Percentiles rank a stretch among this genome's conserved stretches.
phyloP scores from a whole-genome alignment of 2,888 invertebrate genomes.

The Parnassius mnemosyne region DNA sequence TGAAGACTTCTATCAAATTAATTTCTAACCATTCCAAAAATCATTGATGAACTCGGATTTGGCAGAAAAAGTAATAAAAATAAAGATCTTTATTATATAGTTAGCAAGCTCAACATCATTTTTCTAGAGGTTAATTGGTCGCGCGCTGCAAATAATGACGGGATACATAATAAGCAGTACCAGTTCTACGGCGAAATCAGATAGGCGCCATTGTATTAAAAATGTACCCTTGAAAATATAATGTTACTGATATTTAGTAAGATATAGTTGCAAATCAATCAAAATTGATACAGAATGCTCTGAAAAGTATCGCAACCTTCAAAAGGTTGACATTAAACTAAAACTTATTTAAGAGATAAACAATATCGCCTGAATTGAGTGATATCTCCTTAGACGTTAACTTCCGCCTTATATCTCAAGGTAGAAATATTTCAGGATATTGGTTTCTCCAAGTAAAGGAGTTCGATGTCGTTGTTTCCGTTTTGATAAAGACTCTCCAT shows the following conservation, averaged over 20 bases:
- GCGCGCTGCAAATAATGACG: slow-evolving; percentile 53
- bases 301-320: background rate
- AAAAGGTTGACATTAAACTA: slow-evolving; percentile 15
- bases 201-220: slow-evolving; percentile 50
- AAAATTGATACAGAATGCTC: background rate
- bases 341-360: slow-evolving; percentile 1
- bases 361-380: background rate
- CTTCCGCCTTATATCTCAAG: slow-evolving; percentile 1
- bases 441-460: slow-evolving; percentile 43
- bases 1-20: too few species aligned
- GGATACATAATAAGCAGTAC: slow-evolving; percentile 66
- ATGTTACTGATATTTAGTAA: slow-evolving; percentile 29
- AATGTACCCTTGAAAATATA: slow-evolving; percentile 39
- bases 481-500: slow-evolving; percentile 40
- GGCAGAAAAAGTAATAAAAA: slow-evolving; percentile 47
- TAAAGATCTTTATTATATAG: slow-evolving; percentile 45
- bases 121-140: slow-evolving; percentile 68
- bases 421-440: slow-evolving; percentile 49
- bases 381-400: background rate
- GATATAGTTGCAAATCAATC: slow-evolving; percentile 3
- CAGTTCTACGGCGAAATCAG: slow-evolving; percentile 48
- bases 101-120: slow-evolving; percentile 71
- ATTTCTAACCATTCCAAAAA: background rate
- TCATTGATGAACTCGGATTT: background rate
- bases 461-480: slow-evolving; percentile 7